These are phyloP conservation scores for Ptilodon capucinus DNA, from an alignment of 2,888 invertebrate genomes.

Conservation along the genomic window DNA sequence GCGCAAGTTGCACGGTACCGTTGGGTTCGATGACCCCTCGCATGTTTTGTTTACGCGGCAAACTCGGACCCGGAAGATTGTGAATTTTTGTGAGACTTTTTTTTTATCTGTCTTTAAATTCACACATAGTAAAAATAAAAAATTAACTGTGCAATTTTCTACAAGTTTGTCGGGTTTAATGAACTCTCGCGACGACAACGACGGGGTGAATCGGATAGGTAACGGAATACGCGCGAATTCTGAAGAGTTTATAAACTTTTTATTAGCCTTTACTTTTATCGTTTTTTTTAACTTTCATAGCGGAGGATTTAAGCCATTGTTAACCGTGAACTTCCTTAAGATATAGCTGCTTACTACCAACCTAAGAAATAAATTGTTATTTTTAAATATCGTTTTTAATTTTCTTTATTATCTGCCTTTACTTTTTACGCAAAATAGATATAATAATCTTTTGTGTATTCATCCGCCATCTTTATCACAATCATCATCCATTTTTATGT, in stretches of 20 bases:
- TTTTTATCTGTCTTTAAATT: constrained; percentile 44
- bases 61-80: constrained; percentile 45
- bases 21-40: constrained; percentile 70
- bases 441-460: no score
- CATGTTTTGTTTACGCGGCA: constrained; percentile 74
- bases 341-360: not conserved
- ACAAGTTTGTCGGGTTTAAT: constrained; percentile 36
- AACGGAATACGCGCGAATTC: constrained; percentile 14
- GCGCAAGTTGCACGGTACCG: constrained; percentile 70
- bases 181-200: constrained; percentile 22
- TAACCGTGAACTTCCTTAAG: not conserved
- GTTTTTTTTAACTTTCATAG: not conserved
- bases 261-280: not conserved
- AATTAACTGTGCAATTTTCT: constrained; percentile 41
- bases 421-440: no score
- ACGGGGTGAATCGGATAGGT: not conserved
- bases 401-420: no score
- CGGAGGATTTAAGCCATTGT: not conserved
- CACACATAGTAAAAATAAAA: constrained; percentile 39
- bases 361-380: no score
- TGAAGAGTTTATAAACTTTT: not conserved
- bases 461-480: no score
- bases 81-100: constrained; percentile 48
- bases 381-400: no score
- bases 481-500: no score